Conservation (phyloP, 2,113 vertebrate genomes). For the Delphinapterus leucas region DNA sequence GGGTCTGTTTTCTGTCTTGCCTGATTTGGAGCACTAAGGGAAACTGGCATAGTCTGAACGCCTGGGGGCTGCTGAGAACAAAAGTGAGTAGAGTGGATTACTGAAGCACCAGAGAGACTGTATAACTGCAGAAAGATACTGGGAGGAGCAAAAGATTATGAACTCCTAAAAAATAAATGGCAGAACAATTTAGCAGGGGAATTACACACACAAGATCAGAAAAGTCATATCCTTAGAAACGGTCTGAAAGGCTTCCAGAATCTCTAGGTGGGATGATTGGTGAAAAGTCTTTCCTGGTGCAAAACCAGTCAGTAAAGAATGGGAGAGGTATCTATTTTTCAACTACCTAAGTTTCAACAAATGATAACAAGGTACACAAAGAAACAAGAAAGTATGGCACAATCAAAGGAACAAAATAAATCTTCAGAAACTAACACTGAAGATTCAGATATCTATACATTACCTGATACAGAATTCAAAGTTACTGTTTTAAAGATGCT, state of each 20-base stretch:
- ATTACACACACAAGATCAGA: not conserved
- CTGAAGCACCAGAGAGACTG: not conserved
- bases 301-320: not conserved
- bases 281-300: not conserved
- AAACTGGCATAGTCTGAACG: not conserved
- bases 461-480: not conserved
- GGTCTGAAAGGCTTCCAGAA: not conserved
- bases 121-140: not conserved
- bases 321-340: not conserved
- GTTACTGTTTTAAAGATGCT: not conserved
- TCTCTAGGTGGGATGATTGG: accelerated
- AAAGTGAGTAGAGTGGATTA: not conserved
- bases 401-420: not conserved
- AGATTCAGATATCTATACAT: not conserved
- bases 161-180: not conserved
- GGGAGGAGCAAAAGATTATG: not conserved
- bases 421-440: not conserved
- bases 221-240: not conserved
- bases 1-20: not conserved
- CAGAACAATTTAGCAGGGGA: not conserved
- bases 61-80: not conserved
- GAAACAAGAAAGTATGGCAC: not conserved
- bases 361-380: not conserved
- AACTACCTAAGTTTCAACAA: not conserved
- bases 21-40: not conserved